phyloP scores from a whole-genome alignment of 2,797 vertebrate genomes.

The Catamblyrhynchus diadema region DNA sequence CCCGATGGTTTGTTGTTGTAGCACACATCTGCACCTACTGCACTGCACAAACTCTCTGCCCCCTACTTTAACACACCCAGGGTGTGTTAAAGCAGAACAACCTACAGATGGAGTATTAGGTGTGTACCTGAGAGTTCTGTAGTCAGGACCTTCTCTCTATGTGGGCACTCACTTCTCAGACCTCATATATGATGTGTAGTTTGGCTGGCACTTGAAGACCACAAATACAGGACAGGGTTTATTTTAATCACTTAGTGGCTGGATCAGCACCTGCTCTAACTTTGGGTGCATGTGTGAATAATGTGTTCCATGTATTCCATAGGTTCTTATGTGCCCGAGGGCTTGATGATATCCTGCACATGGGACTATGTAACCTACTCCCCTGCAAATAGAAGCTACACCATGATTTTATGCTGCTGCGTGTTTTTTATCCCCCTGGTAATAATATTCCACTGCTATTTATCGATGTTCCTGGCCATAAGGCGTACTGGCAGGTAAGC shows the following conservation, averaged over 20 bases:
- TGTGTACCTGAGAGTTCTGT: background rate
- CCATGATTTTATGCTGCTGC: slow-evolving; percentile 75
- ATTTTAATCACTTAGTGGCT: background rate
- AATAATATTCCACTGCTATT: slow-evolving; percentile 72
- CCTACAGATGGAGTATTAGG: background rate
- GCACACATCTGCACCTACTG: accelerated
- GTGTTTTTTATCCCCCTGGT: slow-evolving; percentile 75
- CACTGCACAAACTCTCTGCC: background rate
- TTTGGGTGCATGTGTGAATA: background rate
- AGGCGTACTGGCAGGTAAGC: slow-evolving; percentile 73
- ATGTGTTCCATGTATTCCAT: slow-evolving; percentile 14
- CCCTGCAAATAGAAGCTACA: slow-evolving; percentile 73
- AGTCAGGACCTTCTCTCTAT: background rate
- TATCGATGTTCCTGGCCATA: slow-evolving; percentile 73
- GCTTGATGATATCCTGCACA: slow-evolving; percentile 76
- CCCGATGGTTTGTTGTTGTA: background rate
- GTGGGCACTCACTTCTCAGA: background rate
- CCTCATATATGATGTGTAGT: accelerated
- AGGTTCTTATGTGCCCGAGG: slow-evolving; percentile 79
- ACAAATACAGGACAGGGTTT: background rate
- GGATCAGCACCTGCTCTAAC: background rate
- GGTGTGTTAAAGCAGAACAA: background rate
- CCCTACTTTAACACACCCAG: accelerated
- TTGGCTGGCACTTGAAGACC: background rate
- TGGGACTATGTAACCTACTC: slow-evolving; percentile 75